Conservation (phyloP, 2,113 vertebrate genomes). For the Paralichthys olivaceus region DNA sequence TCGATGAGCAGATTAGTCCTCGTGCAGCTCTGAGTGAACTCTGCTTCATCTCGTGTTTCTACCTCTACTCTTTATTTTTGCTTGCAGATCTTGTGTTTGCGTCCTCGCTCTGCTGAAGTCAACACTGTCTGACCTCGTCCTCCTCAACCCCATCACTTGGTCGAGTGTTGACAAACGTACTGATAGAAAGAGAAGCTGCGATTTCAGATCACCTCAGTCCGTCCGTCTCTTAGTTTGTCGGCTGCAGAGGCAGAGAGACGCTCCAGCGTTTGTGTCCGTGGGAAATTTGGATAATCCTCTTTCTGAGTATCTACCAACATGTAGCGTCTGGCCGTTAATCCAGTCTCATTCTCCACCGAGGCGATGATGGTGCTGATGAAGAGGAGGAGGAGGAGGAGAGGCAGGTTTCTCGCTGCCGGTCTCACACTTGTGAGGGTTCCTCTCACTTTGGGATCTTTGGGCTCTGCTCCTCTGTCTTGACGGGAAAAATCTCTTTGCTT, state of each 20-base stretch:
- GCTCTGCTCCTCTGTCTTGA: background rate
- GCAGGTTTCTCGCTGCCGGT: background rate
- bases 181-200: too few species aligned
- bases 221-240: background rate
- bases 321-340: constrained; percentile 28
- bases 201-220: background rate
- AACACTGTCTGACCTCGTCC: too few species aligned
- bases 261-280: background rate
- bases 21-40: constrained; percentile 1
- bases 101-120: too few species aligned
- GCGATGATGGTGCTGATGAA: constrained; percentile 16
- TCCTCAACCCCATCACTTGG: too few species aligned
- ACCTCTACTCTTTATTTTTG: background rate
- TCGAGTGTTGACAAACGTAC: too few species aligned
- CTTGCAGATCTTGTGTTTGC: constrained; percentile 4
- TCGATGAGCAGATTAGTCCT: background rate
- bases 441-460: background rate
- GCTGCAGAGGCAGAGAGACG: background rate
- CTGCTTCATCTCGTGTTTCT: background rate
- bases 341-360: constrained; percentile 6
- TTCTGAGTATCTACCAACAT: constrained; percentile 14
- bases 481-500: background rate
- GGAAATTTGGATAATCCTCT: constrained; percentile 48
- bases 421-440: background rate
- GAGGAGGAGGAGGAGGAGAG: constrained; percentile 40